A percentile compares a stretch with the other conserved stretches of the same genome.
These are phyloP conservation scores for Saccostrea cuccullata DNA, from an alignment of 1,140 invertebrate genomes.

Conservation along the genomic window DNA sequence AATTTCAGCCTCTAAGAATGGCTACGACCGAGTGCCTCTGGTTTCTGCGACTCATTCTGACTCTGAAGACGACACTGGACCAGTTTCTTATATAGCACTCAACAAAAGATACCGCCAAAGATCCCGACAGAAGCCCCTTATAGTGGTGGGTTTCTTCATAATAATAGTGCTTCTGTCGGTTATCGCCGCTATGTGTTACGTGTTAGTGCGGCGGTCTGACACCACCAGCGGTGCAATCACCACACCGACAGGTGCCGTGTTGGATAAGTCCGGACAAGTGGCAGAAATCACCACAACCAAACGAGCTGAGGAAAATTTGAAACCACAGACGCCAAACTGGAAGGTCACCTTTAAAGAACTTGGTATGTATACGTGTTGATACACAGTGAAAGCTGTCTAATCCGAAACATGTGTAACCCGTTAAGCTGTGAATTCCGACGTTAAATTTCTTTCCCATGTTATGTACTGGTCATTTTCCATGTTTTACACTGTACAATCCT, in stretches of 20 bases:
- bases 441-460: no score
- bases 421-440: no score
- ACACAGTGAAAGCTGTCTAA: no score
- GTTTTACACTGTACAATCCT: no score
- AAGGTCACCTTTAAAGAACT: neutral
- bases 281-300: neutral
- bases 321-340: neutral
- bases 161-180: neutral
- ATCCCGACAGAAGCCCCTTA: neutral
- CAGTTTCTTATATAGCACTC: neutral
- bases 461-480: no score
- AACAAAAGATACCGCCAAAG: neutral
- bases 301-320: neutral
- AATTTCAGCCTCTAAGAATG: neutral
- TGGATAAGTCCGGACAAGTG: neutral
- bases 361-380: neutral
- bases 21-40: neutral
- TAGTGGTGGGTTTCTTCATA: neutral
- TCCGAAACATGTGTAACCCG: no score
- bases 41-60: neutral
- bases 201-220: neutral
- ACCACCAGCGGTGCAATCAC: neutral
- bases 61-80: neutral
- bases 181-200: slow-evolving; percentile 1
- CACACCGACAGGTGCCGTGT: neutral